Evolutionary conservation across 2,797 vertebrate species (phyloP).

Genomic region (Tolypeutes matacus): DNA sequence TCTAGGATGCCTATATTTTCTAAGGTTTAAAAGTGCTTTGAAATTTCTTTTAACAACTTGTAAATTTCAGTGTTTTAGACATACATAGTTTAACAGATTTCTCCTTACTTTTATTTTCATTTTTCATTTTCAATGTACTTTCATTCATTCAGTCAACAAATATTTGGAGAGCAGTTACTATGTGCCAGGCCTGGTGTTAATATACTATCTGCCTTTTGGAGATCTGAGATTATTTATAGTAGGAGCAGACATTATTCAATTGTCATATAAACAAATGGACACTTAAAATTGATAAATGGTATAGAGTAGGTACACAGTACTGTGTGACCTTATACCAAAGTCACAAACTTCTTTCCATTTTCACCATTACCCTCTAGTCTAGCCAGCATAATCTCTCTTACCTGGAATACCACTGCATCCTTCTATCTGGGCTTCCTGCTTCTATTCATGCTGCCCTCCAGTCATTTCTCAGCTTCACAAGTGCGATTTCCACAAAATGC

Average conservation of each 20-base stretch:
- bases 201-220: not conserved
- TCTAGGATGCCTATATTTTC: not conserved
- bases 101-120: not conserved
- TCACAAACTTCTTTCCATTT: not conserved
- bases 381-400: not conserved
- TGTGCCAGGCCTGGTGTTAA: not conserved
- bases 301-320: not conserved
- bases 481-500: not conserved
- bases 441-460: no score
- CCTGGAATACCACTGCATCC: not conserved
- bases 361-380: not conserved
- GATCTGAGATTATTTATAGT: no score
- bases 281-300: not conserved
- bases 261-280: not conserved
- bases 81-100: not conserved
- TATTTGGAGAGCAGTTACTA: not conserved
- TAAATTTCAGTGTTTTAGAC: not conserved
- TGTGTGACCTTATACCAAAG: not conserved
- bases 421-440: not conserved
- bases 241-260: not conserved
- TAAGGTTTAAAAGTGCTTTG: not conserved
- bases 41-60: slow-evolving; percentile 21
- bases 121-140: slow-evolving; percentile 52
- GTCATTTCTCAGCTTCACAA: not conserved
- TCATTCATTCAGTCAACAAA: not conserved